These are phyloP conservation scores for Chrysopa pallens DNA, from an alignment of 1,140 invertebrate species.

Conservation along the genomic window DNA sequence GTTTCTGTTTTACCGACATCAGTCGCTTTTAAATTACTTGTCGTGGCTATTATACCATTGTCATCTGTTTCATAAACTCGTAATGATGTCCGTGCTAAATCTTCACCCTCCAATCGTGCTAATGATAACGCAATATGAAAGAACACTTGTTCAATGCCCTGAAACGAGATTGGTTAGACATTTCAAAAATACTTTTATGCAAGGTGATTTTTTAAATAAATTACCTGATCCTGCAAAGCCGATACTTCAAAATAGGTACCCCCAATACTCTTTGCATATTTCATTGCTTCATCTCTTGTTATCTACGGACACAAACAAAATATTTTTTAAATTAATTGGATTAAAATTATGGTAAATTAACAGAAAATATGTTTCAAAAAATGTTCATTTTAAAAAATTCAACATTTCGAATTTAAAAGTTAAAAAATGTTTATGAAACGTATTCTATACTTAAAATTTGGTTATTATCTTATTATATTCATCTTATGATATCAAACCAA, in stretches of 20 bases:
- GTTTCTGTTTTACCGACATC: conserved; percentile 32
- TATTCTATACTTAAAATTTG: no score
- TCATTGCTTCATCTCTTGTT: conserved; percentile 41
- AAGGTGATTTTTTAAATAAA: conserved; percentile 3
- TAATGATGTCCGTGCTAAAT: conserved; percentile 23
- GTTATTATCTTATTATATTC: no score
- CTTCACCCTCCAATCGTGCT: conserved; percentile 25
- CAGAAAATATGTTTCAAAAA: no score
- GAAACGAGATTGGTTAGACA: conserved; percentile 6
- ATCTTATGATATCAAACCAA: no score
- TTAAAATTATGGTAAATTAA: no score
- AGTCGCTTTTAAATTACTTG: conserved; percentile 26
- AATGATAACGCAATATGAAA: conserved; percentile 39
- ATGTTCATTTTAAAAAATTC: no score
- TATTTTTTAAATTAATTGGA: no score
- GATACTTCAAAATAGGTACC: conserved; percentile 71
- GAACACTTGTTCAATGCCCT: conserved; percentile 53
- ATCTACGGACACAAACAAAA: no score
- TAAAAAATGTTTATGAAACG: no score
- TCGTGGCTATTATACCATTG: conserved; percentile 21
- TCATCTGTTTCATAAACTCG: conserved; percentile 29
- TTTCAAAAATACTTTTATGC: not conserved
- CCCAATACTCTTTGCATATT: conserved; percentile 67
- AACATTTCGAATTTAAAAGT: no score
- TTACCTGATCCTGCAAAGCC: conserved; percentile 53